phyloP scores from a whole-genome alignment of 1,140 invertebrate species.

The Portunus trituberculatus region DNA sequence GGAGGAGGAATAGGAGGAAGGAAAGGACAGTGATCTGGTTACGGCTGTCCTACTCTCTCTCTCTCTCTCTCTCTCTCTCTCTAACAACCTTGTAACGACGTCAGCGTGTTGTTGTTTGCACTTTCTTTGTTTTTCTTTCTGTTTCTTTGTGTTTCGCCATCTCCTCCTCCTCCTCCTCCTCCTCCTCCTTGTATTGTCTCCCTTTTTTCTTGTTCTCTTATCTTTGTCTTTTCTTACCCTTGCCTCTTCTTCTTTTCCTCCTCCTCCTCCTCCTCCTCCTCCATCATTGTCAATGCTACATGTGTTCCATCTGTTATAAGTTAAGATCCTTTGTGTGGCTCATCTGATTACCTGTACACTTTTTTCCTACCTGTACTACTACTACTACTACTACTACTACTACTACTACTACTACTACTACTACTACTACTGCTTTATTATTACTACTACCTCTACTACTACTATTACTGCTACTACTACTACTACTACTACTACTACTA shows the following conservation, averaged over 20 bases:
- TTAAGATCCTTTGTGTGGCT: not conserved
- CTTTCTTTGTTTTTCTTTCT: not conserved
- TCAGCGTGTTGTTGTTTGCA: not conserved
- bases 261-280: not conserved
- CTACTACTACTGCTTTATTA: not conserved
- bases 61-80: too few relatives aligned
- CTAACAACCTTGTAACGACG: too few relatives aligned
- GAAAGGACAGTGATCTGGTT: too few relatives aligned
- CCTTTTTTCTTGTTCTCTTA: not conserved
- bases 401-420: slow-evolving; percentile 38
- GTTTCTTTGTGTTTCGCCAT: not conserved
- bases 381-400: slow-evolving; percentile 30
- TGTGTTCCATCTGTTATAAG: not conserved
- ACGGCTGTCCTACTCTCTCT: too few relatives aligned
- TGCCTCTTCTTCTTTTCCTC: not conserved
- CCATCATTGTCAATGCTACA: not conserved
- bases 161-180: slow-evolving; percentile 25
- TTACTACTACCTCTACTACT: too few relatives aligned
- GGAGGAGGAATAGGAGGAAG: too few relatives aligned
- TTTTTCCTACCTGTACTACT: not conserved
- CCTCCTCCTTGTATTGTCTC: not conserved
- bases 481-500: not conserved
- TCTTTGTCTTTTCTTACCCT: not conserved
- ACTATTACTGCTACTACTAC: slow-evolving; percentile 9
- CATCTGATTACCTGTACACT: not conserved